These are phyloP conservation scores for Stictonetta naevosa DNA, from an alignment of 2,113 vertebrate genomes.

Conservation along the genomic window DNA sequence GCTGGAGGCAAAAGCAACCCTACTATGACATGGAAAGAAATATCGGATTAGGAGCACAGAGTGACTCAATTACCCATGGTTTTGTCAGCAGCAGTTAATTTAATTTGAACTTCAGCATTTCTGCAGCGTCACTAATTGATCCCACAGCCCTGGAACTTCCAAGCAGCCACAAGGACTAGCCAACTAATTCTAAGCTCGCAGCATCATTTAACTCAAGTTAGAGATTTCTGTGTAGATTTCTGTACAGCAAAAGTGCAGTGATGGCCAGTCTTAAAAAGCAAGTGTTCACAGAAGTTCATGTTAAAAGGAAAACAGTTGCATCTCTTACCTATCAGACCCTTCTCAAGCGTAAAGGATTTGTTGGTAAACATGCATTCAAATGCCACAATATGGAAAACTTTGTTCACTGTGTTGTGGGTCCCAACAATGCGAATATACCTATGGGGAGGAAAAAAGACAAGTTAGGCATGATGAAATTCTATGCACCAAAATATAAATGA, in stretches of 20 bases:
- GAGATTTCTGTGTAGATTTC: not conserved
- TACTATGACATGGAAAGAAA: not conserved
- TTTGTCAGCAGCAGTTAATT: not conserved
- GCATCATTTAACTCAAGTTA: not conserved
- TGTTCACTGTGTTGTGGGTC: slow-evolving; percentile 98
- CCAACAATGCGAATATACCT: slow-evolving; percentile 98
- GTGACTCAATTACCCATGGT: not conserved
- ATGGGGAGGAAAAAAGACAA: not conserved
- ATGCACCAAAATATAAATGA: not conserved
- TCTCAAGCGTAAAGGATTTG: slow-evolving; percentile 90
- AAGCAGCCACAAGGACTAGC: not conserved
- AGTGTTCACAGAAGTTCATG: not conserved
- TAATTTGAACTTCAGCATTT: not conserved
- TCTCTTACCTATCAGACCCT: slow-evolving; percentile 91
- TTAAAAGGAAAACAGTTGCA: not conserved
- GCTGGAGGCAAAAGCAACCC: not conserved
- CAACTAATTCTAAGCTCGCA: not conserved
- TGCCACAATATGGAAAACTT: slow-evolving; percentile 98
- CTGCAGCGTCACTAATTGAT: not conserved
- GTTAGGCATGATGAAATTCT: not conserved
- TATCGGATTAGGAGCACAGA: not conserved
- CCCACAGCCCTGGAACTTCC: not conserved
- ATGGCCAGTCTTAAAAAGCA: not conserved
- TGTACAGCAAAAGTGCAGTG: not conserved
- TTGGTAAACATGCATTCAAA: slow-evolving; percentile 98